Base-by-base conservation (phyloP, 2,113 vertebrate genomes). In the Epinephelus moara region DNA sequence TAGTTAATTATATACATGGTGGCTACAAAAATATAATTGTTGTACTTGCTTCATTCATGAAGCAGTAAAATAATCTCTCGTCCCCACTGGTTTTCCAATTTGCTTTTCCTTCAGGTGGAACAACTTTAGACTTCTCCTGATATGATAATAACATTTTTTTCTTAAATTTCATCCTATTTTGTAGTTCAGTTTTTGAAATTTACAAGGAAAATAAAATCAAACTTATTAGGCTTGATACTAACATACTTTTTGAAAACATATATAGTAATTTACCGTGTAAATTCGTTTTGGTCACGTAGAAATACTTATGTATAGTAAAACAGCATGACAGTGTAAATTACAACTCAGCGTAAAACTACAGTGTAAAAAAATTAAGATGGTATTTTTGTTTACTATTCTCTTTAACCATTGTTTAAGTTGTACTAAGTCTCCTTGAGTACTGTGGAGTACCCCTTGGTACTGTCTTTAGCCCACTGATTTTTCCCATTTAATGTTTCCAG, bases 1-100 rank as follows among this genome's bases (percentile, higher is more conserved):
- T 68, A 75, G 66, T 81, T 85, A 21, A 90, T 90, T 88, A 83
- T 78, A 76, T 87, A 69, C 67, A 70, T 37, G 27, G 30, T 47
- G 10, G 55, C 23, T 37, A 50, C 56, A 42, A 17, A 82, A 50
- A 30, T 37, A 55, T 47, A 59, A 78, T 37, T 82, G 45, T 19
- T 59, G 17, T 66, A 23, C 25, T 85, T 81, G 75, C 11, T 45
- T 67, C 59, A 64, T 50, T 33, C 10, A 72, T 42, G 3, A 70
- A 18, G 15, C 42, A 4, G 57, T 30, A 21, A 68, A 45, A 69
- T 49, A 37, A 78, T 71, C 23, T 42, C 18, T 64, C n/a, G 45
- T 23, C 30, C 55, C 62, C 23, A 33, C 42, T 53, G 27, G 42
- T 80, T 81, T 27, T 30, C 21, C 70, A 68, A 53, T 76, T 42